Evolutionary conservation across 92 coral and sea anemone species (phyloP).

Genomic region (Actinostola sp.): DNA sequence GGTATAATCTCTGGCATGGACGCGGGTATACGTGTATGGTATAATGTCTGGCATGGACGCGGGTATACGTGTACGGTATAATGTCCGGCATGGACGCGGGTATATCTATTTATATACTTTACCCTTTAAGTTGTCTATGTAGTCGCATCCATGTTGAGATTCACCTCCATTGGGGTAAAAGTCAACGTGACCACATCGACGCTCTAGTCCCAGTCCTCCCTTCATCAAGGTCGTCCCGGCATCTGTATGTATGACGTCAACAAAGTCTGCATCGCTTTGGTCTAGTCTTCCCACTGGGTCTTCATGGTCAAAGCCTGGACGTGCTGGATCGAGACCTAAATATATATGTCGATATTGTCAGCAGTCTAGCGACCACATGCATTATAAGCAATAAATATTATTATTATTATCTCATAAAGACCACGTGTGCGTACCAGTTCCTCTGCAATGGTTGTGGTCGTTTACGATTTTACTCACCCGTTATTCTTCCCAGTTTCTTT

Average conservation of each 20-base stretch:
- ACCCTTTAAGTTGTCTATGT: conserved; percentile 52
- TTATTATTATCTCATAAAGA: not conserved
- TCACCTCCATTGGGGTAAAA: conserved; percentile 96
- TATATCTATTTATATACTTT: not conserved
- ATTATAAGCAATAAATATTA: not conserved
- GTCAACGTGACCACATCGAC: conserved; percentile 92
- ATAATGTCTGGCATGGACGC: not conserved
- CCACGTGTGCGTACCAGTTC: not conserved
- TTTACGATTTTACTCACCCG: conserved; percentile 49
- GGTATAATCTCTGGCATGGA: not conserved
- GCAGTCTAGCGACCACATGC: too few species aligned
- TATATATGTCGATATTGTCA: not conserved
- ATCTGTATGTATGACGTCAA: conserved; percentile 95
- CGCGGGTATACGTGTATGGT: too few species aligned
- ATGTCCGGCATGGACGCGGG: not conserved
- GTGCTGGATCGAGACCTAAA: conserved; percentile 93
- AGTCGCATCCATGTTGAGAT: conserved; percentile 85
- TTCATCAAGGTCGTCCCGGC: conserved; percentile 41
- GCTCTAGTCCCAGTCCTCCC: conserved; percentile 75
- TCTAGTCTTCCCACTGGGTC: conserved; percentile 81
- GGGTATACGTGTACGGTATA: not conserved
- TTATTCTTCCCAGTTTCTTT: conserved; percentile 55
- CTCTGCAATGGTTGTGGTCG: not conserved
- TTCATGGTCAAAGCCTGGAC: conserved; percentile 78
- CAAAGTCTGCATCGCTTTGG: conserved; percentile 88